Evolutionary conservation across 2,888 invertebrate species (phyloP), one percentile per base, ranked within the genome.

Genomic region (Urechis unicinctus): DNA sequence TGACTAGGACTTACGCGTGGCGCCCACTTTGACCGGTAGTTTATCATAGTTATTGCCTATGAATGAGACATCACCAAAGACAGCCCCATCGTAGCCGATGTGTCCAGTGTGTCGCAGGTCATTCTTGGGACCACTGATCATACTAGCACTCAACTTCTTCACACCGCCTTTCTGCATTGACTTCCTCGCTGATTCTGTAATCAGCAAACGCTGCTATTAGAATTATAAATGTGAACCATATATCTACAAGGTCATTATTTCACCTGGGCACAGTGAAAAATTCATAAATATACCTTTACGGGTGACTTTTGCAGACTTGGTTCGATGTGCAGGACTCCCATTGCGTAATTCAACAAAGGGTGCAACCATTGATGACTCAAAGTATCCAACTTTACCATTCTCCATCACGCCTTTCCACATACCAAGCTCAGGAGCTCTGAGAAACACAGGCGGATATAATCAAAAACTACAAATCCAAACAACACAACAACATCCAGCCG

Each of bases 41-140:
- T 79, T 75, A 61, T 71, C 69, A 59, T 76, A 75, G 64, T 78
- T 73, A 58, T 85, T 85, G 1, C 85, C 85, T 21, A 88, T 80
- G 67, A 87, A 75, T 1, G 63, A 46, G 2, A 98, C 86, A 78
- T 98, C 94, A 1, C 97, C 97, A 78, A 98, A 98, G 73, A 91
- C 91, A 29, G 93, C 92, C 0, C 97, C 97, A 77, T 98, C 97
- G 45, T 94, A 83, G 0, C 97, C 97, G 13, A 98, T 92, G 76
- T 98, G 98, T 6, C 86, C 86, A 0, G 94, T 97, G 76, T 98
- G 98, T 70, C 94, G 91, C 24, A 97, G 85, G 77, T 97, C 96
- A 42, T 93, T 94, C 76, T 96, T 94, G 0, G 98, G 97, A 58
- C 89, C 87, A 49, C 95, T 94, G 70, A 97, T 98, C 94, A 88